A percentile compares a stretch with the other conserved stretches of the same genome.
phyloP scores from a whole-genome alignment of 2,888 invertebrate species.

The Drosophila cyrtoloma region DNA sequence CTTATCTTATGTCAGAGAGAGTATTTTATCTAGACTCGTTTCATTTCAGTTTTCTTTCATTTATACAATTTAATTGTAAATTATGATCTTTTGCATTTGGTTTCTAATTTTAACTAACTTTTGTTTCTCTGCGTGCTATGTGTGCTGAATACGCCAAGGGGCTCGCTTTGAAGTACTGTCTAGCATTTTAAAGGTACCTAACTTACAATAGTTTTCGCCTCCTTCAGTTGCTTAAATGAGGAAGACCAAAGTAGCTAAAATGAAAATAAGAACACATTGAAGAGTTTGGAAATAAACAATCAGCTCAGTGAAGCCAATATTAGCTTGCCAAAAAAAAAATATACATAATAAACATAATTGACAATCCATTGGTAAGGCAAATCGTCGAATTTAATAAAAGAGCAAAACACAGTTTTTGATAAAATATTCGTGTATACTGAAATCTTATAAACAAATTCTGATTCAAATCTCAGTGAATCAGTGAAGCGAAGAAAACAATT shows the following conservation, averaged over 20 bases:
- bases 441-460: background rate
- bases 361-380: background rate
- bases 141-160: slow-evolving; percentile 50
- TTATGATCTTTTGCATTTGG: slow-evolving; percentile 57
- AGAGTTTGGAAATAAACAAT: background rate
- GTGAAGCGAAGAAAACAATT: background rate
- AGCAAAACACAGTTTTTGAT: background rate
- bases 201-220: slow-evolving; percentile 83
- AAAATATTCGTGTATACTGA: background rate
- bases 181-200: slow-evolving; percentile 82
- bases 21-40: slow-evolving; percentile 15
- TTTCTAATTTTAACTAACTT: slow-evolving; percentile 57
- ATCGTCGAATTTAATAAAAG: background rate
- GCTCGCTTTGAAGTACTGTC: slow-evolving; percentile 38
- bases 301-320: background rate
- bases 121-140: slow-evolving; percentile 45
- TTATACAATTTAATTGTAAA: slow-evolving; percentile 77
- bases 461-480: background rate
- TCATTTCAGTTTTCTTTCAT: slow-evolving; percentile 29
- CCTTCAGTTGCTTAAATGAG: slow-evolving; percentile 9
- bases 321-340: background rate
- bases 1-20: slow-evolving; percentile 47
- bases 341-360: background rate
- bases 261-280: background rate
- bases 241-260: background rate